phyloP scores from a whole-genome alignment of 64 coral and sea anemone genomes.

The Dendrophyllia cribrosa region DNA sequence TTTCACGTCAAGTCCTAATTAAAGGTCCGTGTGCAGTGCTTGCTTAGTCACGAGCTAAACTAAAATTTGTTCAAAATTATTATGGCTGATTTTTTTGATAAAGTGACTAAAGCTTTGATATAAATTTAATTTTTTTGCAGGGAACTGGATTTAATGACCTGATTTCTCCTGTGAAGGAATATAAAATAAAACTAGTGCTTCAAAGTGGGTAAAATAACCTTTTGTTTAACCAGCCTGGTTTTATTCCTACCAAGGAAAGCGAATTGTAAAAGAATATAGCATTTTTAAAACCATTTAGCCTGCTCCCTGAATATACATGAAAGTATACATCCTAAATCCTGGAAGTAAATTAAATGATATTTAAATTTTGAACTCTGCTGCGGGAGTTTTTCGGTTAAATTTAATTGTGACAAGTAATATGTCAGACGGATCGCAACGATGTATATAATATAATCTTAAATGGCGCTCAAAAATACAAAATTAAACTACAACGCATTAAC shows the following conservation, averaged over 20 bases:
- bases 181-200: not conserved
- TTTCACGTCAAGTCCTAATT: slow-evolving; percentile 7
- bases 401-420: too few relatives aligned
- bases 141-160: not conserved
- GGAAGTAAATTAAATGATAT: too few relatives aligned
- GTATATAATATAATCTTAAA: too few relatives aligned
- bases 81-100: not conserved
- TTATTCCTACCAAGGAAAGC: not conserved
- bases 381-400: too few relatives aligned
- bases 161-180: not conserved
- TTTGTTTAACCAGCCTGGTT: not conserved
- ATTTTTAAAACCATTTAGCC: not conserved
- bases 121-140: not conserved
- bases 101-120: not conserved
- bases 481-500: too few relatives aligned
- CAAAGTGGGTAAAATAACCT: not conserved
- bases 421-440: too few relatives aligned
- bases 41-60: not conserved
- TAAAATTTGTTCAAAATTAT: not conserved
- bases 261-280: not conserved
- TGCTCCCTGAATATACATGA: too few relatives aligned
- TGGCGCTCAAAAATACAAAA: too few relatives aligned
- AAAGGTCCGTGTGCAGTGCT: not conserved
- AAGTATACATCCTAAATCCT: too few relatives aligned
- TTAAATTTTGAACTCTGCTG: too few relatives aligned